Evolutionary conservation across 1,140 invertebrate genomes (phyloP), one percentile per base, ranked within the genome.

Genomic region (Drosophila sechellia): DNA sequence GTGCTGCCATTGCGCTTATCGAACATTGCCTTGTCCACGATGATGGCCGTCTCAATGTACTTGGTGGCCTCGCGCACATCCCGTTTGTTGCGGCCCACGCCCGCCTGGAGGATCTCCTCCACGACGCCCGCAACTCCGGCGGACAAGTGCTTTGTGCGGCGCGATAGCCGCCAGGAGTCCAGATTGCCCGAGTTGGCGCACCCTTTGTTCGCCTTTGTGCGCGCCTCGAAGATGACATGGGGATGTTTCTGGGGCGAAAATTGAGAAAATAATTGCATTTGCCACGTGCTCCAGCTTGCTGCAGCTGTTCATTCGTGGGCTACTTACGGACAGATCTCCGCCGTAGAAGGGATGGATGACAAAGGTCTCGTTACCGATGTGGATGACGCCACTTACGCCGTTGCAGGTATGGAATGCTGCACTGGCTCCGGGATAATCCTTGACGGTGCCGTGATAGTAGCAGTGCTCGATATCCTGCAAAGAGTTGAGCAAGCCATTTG

Each of bases 381-480:
- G 98, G 83, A 99, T 98, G 79, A 99, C 96, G 15, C 98, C 98
- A 79, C 97, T 98, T 61, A 99, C 96, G 45, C 98, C 98, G 93
- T 98, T 98, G 93, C 98, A 99, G 12, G 98, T 99, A 92, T 98
- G 97, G 93, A 99, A 98, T 73, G 98, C 98, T 39, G 98, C 98
- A 70, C 95, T 97, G n/a, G 98, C 98, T 70, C 97, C 98, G 11
- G 98, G 97, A 93, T 98, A 98, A 93, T 98, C 98, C 92, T 97
- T 98, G 20, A 99, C 97, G 4, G 96, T 97, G 49, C 97, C 98
- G 92, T 98, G 98, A 92, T 99, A 99, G 93, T 98, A 99, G 92
- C 97, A 98, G 93, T 98, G 97, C 92, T 98, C 97, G 93, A 98
- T 97, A 94, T 98, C 97, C 97, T 50, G 11, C 17, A 15, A 1